Percentiles rank a stretch among this genome's conserved stretches.
phyloP scores from a whole-genome alignment of 2,113 vertebrate species.

The Gymnarchus niloticus region DNA sequence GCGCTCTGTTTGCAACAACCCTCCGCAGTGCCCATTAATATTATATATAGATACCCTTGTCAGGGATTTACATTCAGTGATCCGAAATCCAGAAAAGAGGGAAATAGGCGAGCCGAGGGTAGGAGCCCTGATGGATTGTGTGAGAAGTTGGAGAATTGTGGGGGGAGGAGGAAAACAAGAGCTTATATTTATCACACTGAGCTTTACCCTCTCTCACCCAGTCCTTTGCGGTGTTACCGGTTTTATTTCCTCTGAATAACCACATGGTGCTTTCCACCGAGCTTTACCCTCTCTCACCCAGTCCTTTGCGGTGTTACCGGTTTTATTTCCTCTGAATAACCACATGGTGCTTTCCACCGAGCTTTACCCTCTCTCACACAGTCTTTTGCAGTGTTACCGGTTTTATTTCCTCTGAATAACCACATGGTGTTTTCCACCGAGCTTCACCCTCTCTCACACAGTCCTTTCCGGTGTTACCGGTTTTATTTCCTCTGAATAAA shows the following conservation, averaged over 20 bases:
- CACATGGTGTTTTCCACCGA: slow-evolving; percentile 49
- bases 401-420: not conserved
- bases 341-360: slow-evolving; percentile 49
- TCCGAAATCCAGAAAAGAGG: slow-evolving; percentile 71
- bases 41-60: slow-evolving; percentile 99
- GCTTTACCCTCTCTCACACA: slow-evolving; percentile 47
- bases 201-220: slow-evolving; percentile 49
- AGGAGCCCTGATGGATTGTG: slow-evolving; percentile 77
- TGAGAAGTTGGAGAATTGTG: slow-evolving; percentile 72
- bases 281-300: slow-evolving; percentile 49
- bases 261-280: slow-evolving; percentile 47
- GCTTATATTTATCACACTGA: slow-evolving; percentile 78
- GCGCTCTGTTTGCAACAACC: slow-evolving; percentile 67
- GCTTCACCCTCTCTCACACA: slow-evolving; percentile 48
- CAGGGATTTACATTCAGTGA: slow-evolving; percentile 86
- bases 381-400: not conserved
- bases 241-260: not conserved
- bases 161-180: slow-evolving; percentile 62
- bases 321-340: not conserved
- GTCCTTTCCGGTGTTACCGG: not conserved
- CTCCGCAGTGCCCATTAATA: slow-evolving; percentile 85
- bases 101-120: slow-evolving; percentile 50
- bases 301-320: not conserved
- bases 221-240: not conserved
- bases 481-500: not conserved